Evolutionary conservation across 2,113 vertebrate genomes (phyloP).

Genomic region (Pterocles gutturalis): DNA sequence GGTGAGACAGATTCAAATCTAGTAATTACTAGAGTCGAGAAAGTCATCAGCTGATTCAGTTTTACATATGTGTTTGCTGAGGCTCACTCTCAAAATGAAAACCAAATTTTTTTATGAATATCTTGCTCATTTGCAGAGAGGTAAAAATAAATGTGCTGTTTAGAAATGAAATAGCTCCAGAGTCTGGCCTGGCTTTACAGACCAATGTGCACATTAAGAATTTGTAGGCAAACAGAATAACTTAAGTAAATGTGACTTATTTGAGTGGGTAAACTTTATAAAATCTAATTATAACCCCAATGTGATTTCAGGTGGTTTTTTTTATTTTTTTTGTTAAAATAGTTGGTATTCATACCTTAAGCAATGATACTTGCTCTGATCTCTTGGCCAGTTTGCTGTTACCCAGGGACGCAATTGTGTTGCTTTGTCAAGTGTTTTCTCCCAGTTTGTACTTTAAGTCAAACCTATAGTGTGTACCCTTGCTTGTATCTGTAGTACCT

Average conservation of each 20-base stretch:
- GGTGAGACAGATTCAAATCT: not conserved
- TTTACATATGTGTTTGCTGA: slow-evolving; percentile 1
- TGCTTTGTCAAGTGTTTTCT: not conserved
- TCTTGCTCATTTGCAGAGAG: not conserved
- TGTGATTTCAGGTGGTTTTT: not conserved
- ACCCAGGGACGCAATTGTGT: not conserved
- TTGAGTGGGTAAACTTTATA: not conserved
- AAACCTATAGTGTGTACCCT: not conserved
- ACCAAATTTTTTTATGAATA: not conserved
- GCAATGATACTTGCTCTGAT: not conserved
- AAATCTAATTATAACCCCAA: not conserved
- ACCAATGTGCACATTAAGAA: not conserved
- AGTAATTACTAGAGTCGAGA: slow-evolving; percentile 13
- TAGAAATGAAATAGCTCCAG: not conserved
- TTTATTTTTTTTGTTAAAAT: not conserved
- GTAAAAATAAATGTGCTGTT: not conserved
- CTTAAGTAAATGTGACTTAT: not conserved
- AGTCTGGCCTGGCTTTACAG: not conserved
- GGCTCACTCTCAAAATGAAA: not conserved
- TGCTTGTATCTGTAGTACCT: not conserved
- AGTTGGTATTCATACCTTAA: not conserved
- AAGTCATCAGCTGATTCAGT: not conserved
- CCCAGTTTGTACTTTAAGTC: not conserved
- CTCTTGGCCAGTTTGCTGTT: not conserved
- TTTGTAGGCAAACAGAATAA: not conserved